Conservation (phyloP, 2,888 invertebrate genomes). For the Homarus gammarus region DNA sequence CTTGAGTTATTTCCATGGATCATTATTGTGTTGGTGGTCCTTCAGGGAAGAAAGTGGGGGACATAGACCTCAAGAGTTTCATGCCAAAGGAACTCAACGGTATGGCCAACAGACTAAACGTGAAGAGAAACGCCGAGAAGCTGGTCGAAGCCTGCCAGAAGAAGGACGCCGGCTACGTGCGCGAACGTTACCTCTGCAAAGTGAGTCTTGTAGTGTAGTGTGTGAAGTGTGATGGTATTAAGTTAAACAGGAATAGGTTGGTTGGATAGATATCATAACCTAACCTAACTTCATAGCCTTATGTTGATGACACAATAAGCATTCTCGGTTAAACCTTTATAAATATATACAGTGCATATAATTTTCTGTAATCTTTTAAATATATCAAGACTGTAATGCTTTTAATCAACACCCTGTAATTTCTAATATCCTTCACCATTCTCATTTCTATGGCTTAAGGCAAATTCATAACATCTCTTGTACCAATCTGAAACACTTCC, state of each 20-base stretch:
- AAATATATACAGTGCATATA: no score
- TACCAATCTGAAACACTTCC: no score
- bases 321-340: background rate
- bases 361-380: no score
- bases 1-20: no score
- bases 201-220: background rate
- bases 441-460: no score
- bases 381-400: no score
- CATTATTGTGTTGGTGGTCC: no score
- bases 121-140: constrained; percentile 67
- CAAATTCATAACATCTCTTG: no score
- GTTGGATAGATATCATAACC: background rate
- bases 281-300: background rate
- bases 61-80: constrained; percentile 68
- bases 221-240: background rate
- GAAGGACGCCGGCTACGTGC: constrained; percentile 47
- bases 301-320: background rate
- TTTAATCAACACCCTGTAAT: no score
- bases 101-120: constrained; percentile 66
- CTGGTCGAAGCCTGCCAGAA: constrained; percentile 36
- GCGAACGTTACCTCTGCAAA: constrained; percentile 56
- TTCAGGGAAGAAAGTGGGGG: constrained; percentile 62
- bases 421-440: no score
- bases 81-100: constrained; percentile 68
- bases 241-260: background rate